Percentiles rank a stretch among this genome's conserved stretches.
These are phyloP conservation scores for Sarcophaga subvicina DNA, from an alignment of 2,888 invertebrate species.

Conservation along the genomic window DNA sequence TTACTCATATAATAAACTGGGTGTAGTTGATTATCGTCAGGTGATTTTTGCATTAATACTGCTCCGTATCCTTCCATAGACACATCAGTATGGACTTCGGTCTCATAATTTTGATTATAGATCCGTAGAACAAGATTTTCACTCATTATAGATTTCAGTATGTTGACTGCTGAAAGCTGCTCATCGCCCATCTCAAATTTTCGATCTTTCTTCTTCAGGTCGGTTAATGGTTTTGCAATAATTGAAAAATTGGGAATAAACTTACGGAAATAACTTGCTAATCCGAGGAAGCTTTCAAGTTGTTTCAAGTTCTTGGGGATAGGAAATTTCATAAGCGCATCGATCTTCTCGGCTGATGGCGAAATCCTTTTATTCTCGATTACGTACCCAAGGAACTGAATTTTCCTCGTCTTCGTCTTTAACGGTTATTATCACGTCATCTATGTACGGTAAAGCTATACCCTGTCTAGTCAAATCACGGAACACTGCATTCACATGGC, in stretches of 20 bases:
- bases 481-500: not conserved
- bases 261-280: conserved; percentile 71
- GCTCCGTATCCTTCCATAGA: conserved; percentile 65
- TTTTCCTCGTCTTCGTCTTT: too few species aligned
- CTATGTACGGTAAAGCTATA: not conserved
- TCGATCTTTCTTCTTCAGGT: too few species aligned
- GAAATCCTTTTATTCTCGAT: too few species aligned
- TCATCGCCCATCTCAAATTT: too few species aligned
- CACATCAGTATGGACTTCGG: conserved; percentile 10
- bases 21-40: conserved; percentile 59
- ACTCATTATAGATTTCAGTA: conserved; percentile 55
- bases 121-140: conserved; percentile 61
- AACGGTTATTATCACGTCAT: too few species aligned
- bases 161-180: conserved; percentile 31
- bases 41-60: conserved; percentile 54
- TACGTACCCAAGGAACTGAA: too few species aligned
- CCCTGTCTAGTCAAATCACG: not conserved
- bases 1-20: conserved; percentile 65
- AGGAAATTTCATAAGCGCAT: too few species aligned
- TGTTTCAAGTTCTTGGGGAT: conserved; percentile 70
- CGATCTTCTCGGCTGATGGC: too few species aligned
- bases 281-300: conserved; percentile 73
- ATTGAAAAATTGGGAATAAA: too few species aligned
- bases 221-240: too few species aligned
- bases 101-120: conserved; percentile 56